Base-by-base conservation (phyloP, 2,797 vertebrate genomes). In the Triplophysa yarkandensis region DNA sequence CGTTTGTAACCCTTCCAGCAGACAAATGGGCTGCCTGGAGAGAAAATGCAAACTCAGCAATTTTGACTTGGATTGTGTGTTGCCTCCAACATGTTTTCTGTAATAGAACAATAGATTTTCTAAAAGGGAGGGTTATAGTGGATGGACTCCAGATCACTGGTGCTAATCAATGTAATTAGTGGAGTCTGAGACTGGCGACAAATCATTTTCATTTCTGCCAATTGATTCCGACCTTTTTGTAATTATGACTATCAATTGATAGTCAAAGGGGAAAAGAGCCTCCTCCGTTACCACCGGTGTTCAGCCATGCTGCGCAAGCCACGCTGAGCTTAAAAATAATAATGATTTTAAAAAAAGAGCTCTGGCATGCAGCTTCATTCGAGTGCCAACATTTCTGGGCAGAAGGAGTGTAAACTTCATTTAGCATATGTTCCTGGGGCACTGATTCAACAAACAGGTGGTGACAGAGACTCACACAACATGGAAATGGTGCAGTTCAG, bases 161-260 rank as follows among this genome's bases (percentile, higher is more conserved):
- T 83, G 86, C 81, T 89, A 84, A 88, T 86, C 86, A 85, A 83
- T 81, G 81, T 81, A 90, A 86, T 90, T 89, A 91, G 81, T 30
- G 21, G 78, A 81, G 81, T 79, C 83, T 77, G 80, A 75, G 84
- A 41, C 32, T 81, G 83, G 81, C 72, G 84, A 88, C 85, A 87
- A 88, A 90, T 89, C 83, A 83, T 81, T 84, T 85, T 83, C 71
- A 87, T 84, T 90, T 83, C 80, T 44, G 17, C 67, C 86, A 88
- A 92, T 86, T 89, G 88, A 91, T 90, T 89, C 66, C 73, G 78
- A 63, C 32, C 81, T 84, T 81, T 77, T 80, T 85, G 81, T 88
- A 87, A 91, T 90, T 88, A 91, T 90, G 84, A 91, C 78, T 83
- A 89, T 89, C 84, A 87, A 84, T 86, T 85, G 77, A 80, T 81